Evolutionary conservation across 2,113 vertebrate species (phyloP).

Genomic region (Apeltes quadracus): DNA sequence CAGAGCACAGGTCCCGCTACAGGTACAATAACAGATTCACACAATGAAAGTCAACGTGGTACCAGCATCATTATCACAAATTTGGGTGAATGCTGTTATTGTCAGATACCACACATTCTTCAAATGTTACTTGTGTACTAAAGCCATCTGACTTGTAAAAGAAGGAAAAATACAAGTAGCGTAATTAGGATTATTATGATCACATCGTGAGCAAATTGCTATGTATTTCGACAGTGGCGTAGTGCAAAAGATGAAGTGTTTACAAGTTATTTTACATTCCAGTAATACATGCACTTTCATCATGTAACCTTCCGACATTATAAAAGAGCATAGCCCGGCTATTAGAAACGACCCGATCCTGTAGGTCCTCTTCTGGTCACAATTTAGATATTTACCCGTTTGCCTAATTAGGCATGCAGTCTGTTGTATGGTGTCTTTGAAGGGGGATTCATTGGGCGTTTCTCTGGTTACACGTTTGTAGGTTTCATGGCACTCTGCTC

Average conservation of each 20-base stretch:
- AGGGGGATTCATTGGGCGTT: slow-evolving; percentile 10
- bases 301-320: slow-evolving; percentile 16
- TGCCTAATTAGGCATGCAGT: slow-evolving; percentile 10
- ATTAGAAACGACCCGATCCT: slow-evolving; percentile 44
- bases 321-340: slow-evolving; percentile 25
- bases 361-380: slow-evolving; percentile 25
- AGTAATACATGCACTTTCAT: slow-evolving; percentile 32
- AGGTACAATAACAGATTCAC: slow-evolving; percentile 28
- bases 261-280: background rate
- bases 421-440: slow-evolving; percentile 2
- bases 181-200: background rate
- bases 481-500: background rate
- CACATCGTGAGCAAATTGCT: slow-evolving; percentile 4
- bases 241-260: background rate
- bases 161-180: background rate
- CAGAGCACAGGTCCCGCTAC: slow-evolving; percentile 6
- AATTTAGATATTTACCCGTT: slow-evolving; percentile 25
- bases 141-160: background rate
- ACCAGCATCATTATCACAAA: slow-evolving; percentile 9
- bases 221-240: background rate
- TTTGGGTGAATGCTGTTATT: slow-evolving; percentile 5
- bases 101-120: slow-evolving; percentile 8
- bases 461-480: slow-evolving; percentile 1
- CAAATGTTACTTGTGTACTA: background rate
- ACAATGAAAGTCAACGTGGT: slow-evolving; percentile 31